Conservation (phyloP, 2,113 vertebrate species). For the Cervus canadensis region DNA sequence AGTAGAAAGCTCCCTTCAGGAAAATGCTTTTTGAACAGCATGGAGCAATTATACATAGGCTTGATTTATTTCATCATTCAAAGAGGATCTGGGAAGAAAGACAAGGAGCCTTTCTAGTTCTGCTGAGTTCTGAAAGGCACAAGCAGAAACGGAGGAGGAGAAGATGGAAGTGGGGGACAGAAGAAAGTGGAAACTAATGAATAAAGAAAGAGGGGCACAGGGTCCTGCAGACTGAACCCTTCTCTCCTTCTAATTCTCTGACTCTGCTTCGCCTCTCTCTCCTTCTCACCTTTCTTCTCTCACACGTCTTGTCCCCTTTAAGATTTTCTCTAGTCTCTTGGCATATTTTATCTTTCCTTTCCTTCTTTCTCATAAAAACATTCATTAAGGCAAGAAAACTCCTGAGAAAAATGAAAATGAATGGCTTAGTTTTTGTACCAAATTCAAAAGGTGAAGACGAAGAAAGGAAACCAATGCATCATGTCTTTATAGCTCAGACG, state of each 20-base stretch:
- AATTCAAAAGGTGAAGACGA: neutral
- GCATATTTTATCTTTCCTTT: neutral
- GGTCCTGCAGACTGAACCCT: rapidly evolving
- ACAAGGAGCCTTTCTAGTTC: conserved; percentile 26
- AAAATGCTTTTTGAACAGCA: neutral
- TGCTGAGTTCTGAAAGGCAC: conserved; percentile 25
- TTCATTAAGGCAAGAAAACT: neutral
- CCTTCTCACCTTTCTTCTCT: neutral
- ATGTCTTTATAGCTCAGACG: neutral
- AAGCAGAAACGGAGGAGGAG: conserved; percentile 7
- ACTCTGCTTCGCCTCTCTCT: neutral
- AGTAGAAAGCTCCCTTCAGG: conserved; percentile 42
- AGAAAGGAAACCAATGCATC: neutral
- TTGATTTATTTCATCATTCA: conserved; percentile 62
- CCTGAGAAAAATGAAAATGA: conserved; percentile 41
- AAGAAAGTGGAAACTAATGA: neutral
- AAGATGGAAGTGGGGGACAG: neutral
- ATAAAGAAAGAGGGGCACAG: neutral
- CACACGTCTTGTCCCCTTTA: neutral
- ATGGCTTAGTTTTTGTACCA: neutral
- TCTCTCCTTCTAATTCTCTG: neutral
- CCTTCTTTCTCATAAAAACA: neutral
- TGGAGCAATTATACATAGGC: conserved; percentile 41
- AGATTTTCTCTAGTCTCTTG: neutral
- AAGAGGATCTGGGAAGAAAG: conserved; percentile 11